Conservation (phyloP, 2,797 vertebrate genomes). For the Rhinichthys osculus region DNA sequence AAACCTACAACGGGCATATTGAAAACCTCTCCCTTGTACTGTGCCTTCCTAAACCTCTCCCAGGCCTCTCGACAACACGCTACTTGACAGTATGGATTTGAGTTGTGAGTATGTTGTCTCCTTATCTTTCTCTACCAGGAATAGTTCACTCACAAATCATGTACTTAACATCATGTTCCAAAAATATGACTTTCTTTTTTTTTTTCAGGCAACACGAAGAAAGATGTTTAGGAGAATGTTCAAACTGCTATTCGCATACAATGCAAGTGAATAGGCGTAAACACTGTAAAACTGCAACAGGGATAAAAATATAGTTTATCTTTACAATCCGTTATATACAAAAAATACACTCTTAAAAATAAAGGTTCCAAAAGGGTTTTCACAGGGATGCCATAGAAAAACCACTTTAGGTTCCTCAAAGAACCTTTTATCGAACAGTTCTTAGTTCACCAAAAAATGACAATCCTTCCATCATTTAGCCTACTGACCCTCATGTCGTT, state of each 20-base stretch:
- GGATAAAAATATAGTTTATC: not conserved
- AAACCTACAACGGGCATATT: too few relatives aligned
- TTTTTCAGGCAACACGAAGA: not conserved
- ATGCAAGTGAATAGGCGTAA: not conserved
- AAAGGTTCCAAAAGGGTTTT: not conserved
- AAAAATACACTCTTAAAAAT: not conserved
- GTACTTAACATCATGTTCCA: not conserved
- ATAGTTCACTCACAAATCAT: not conserved
- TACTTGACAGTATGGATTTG: too few relatives aligned
- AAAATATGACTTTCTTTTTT: not conserved
- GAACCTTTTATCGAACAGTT: not conserved
- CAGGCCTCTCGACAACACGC: too few relatives aligned
- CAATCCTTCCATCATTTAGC: too few relatives aligned
- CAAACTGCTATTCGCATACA: not conserved
- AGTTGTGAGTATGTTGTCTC: too few relatives aligned
- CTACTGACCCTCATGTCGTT: too few relatives aligned
- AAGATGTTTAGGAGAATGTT: not conserved
- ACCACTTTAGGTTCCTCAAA: not conserved
- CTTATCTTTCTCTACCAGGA: not conserved
- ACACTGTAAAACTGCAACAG: not conserved
- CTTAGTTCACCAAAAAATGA: not conserved
- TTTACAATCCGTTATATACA: not conserved
- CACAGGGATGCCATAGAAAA: not conserved
- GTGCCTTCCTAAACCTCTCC: too few relatives aligned
- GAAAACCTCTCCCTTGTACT: too few relatives aligned